Conservation (phyloP, 2,888 invertebrate species). For the Isotomurus palustris region DNA sequence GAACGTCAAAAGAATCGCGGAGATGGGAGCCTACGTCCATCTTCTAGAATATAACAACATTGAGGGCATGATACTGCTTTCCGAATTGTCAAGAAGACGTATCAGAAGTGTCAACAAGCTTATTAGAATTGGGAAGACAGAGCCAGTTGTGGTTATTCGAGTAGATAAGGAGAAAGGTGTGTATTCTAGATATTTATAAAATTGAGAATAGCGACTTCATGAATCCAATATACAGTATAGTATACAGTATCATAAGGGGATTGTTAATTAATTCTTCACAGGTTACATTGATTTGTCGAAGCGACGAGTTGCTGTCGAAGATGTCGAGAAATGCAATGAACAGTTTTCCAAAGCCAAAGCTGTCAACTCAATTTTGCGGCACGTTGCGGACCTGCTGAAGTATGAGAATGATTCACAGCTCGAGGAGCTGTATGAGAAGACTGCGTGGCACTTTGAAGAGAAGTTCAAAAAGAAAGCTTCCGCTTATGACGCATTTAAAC, state of each 20-base stretch:
- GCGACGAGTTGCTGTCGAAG: conserved; percentile 95
- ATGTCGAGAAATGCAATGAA: conserved; percentile 97
- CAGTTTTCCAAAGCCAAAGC: conserved; percentile 97
- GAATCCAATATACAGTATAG: neutral
- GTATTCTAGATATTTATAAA: neutral
- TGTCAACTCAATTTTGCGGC: conserved; percentile 94
- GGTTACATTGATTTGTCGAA: conserved; percentile 99
- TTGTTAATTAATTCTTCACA: conserved; percentile 48
- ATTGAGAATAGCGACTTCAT: neutral
- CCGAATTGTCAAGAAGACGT: conserved; percentile 95
- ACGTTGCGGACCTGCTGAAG: conserved; percentile 90
- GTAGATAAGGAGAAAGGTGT: conserved; percentile 98
- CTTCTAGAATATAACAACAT: conserved; percentile 97
- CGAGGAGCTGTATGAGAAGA: conserved; percentile 90
- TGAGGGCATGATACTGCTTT: conserved; percentile 97
- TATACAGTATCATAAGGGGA: neutral
- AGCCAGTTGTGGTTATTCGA: conserved; percentile 98
- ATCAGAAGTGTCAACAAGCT: conserved; percentile 99
- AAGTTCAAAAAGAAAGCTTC: conserved; percentile 94
- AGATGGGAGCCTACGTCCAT: conserved; percentile 99
- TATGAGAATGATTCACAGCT: conserved; percentile 88
- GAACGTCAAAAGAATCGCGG: conserved; percentile 94
- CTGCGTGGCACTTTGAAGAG: conserved; percentile 97
- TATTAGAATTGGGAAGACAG: conserved; percentile 96
- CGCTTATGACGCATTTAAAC: conserved; percentile 97